Conservation (phyloP, 1,140 invertebrate genomes). For the Hycleus cichorii region DNA sequence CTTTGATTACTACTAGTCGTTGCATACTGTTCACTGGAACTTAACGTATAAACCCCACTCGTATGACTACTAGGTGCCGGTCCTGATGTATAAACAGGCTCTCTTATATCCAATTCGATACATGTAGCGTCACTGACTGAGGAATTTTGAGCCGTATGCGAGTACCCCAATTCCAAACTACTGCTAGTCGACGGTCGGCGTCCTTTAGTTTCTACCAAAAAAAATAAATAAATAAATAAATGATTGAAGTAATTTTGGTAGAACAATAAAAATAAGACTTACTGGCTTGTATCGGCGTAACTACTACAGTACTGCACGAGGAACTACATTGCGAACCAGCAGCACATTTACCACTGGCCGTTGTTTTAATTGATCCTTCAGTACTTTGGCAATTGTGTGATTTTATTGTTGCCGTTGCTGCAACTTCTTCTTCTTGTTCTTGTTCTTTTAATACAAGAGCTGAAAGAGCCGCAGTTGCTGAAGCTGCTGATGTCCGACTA, state of each 20-base stretch:
- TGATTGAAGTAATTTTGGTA: not conserved
- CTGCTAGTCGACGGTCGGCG: conserved; percentile 61
- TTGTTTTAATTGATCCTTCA: conserved; percentile 38
- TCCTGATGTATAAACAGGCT: conserved; percentile 44
- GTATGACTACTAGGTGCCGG: conserved; percentile 61
- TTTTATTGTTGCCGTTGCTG: conserved; percentile 13
- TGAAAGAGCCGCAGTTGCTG: conserved; percentile 34
- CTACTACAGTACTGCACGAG: conserved; percentile 73
- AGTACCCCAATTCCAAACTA: conserved; percentile 71
- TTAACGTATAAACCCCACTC: conserved; percentile 68
- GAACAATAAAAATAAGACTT: too few species aligned
- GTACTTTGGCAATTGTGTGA: conserved; percentile 18
- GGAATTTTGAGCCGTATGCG: conserved; percentile 76
- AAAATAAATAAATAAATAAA: not conserved
- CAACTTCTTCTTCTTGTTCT: conserved; percentile 25
- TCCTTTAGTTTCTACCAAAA: conserved; percentile 47
- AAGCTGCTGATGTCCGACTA: conserved; percentile 47
- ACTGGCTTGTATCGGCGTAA: conserved; percentile 51
- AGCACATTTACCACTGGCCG: conserved; percentile 37
- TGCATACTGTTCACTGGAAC: conserved; percentile 55
- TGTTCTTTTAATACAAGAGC: conserved; percentile 38
- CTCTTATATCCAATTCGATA: conserved; percentile 39
- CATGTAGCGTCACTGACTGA: conserved; percentile 56
- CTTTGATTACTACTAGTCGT: conserved; percentile 34
- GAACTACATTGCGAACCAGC: conserved; percentile 73